Conservation (phyloP, 1,140 invertebrate genomes). For the Xylocopa sonorina region DNA sequence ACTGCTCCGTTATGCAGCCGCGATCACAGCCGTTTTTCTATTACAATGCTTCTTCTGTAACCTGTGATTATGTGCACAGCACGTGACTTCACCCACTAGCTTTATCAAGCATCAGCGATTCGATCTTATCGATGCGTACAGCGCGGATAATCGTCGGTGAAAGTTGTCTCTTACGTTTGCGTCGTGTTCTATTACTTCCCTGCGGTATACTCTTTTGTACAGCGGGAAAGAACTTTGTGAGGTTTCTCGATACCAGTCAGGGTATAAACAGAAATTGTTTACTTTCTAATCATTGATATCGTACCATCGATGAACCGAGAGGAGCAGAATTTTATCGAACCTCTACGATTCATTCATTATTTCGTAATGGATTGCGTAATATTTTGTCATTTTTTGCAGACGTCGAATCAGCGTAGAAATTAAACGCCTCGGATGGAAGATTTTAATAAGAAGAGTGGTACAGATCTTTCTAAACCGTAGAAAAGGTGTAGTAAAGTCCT, state of each 20-base stretch:
- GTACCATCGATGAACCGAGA: no score
- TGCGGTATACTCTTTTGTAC: not conserved
- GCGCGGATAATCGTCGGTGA: slow-evolving; percentile 14
- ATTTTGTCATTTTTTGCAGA: no score
- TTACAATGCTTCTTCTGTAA: not conserved
- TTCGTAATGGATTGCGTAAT: no score
- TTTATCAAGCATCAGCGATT: slow-evolving; percentile 10
- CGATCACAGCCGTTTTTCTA: not conserved
- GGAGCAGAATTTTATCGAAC: no score
- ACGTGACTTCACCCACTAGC: slow-evolving; percentile 1
- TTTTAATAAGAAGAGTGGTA: no score
- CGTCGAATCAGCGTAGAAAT: no score
- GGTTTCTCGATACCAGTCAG: not conserved
- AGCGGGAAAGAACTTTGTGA: not conserved
- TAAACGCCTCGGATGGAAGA: no score
- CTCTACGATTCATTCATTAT: no score
- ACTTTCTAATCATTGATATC: no score
- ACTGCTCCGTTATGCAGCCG: not conserved
- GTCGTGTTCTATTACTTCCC: no score
- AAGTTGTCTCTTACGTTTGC: slow-evolving; percentile 14
- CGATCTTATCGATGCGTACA: slow-evolving; percentile 26
- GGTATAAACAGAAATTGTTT: not conserved
- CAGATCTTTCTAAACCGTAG: no score
- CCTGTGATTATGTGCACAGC: not conserved
- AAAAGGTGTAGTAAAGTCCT: not conserved